Evolutionary conservation across 2,113 vertebrate species (phyloP).

Genomic region (Catagonus wagneri): DNA sequence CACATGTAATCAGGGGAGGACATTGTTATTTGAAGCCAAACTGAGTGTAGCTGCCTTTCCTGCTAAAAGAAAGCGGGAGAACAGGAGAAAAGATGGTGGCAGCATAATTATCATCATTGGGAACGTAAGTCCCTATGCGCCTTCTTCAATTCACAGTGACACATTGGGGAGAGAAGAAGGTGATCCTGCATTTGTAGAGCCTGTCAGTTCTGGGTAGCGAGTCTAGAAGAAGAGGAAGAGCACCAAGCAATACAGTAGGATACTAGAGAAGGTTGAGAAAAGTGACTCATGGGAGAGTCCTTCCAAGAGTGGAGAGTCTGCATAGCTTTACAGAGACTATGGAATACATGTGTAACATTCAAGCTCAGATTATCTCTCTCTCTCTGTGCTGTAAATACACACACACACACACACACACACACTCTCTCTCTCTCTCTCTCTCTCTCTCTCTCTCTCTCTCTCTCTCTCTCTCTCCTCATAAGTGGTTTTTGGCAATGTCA

Average conservation of each 20-base stretch:
- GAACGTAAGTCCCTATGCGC: neutral
- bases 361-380: neutral
- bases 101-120: neutral
- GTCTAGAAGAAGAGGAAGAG: neutral
- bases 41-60: neutral
- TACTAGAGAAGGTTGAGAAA: neutral
- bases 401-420: neutral
- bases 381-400: neutral
- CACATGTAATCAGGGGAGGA: neutral
- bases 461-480: neutral
- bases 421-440: too few relatives aligned
- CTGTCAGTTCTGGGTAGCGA: neutral
- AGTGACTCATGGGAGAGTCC: neutral
- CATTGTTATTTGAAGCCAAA: constrained; percentile 1
- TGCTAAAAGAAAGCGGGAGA: neutral
- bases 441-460: too few relatives aligned
- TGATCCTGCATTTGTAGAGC: neutral
- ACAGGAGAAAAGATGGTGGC: neutral
- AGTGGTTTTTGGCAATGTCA: neutral
- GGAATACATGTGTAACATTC: neutral
- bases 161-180: neutral
- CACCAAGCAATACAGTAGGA: neutral
- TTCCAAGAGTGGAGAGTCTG: neutral
- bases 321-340: neutral
- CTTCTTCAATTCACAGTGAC: neutral